Base-by-base conservation (phyloP, 2,888 invertebrate species). In the Tenthredo amoena region DNA sequence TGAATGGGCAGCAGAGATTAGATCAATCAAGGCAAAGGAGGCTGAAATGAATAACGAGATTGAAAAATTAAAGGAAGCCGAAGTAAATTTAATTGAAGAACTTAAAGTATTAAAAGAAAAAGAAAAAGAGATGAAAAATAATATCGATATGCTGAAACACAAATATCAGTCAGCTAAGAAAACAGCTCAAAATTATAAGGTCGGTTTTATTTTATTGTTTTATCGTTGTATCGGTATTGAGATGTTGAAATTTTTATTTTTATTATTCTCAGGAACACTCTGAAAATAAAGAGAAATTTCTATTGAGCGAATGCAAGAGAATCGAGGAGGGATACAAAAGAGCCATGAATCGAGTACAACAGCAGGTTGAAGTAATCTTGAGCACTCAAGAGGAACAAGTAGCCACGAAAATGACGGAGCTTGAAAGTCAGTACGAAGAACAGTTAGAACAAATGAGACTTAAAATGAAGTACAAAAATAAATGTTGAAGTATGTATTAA, bases 141-240 rank as follows among this genome's bases (percentile, higher is more conserved):
- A 86, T 85, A 87, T 92, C 12, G 89, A 89, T 79, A 87, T 88
- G 37, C 83, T 91, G 40, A 95, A 95, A 84, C 95, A 95, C 12
- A 96, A 96, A 89, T 96, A 96, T 90, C 95, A 95, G 89, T 95
- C 95, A 84, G 95, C 95, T 2, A 96, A 96, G 91, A 95, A 95
- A 89, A 96, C 95, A 47, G 95, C 95, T 47, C 93, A 93, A 37
- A 96, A 96, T 90, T 96, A 96, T 90, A 96, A 96, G 94, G 95
- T 95, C 89, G 40, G 65, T 74, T 40, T 84, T 79, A 83, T 40
- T 86, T 81, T 74, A 68, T 50, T 84, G 34, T 21, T 55, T 71
- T 40, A 40, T 18, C 15, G 50, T 50, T 50, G 55, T 55, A 15
- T 76, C 50, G 10, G n/a, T 68, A 71, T 62, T 15, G 31, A 15